Conservation (phyloP, 2,888 invertebrate genomes). For the Subacronicta megacephala region DNA sequence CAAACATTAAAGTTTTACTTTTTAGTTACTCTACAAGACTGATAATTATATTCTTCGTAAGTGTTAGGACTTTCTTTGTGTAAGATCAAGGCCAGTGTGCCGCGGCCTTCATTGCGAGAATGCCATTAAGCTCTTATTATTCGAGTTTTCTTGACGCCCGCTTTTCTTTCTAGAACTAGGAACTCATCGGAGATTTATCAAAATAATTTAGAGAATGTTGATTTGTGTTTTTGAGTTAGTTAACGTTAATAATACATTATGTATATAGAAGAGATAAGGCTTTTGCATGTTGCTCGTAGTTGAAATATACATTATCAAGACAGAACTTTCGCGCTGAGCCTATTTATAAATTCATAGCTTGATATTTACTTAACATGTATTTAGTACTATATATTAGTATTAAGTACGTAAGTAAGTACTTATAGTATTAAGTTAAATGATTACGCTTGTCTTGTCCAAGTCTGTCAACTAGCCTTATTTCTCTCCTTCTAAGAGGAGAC, state of each 20-base stretch:
- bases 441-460: slow-evolving; percentile 5
- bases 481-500: too few species aligned
- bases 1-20: too few species aligned
- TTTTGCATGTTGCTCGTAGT: slow-evolving; percentile 20
- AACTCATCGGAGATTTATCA: slow-evolving; percentile 3
- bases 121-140: slow-evolving; percentile 33
- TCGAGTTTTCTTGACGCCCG: slow-evolving; percentile 36
- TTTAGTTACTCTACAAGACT: not conserved
- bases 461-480: too few species aligned
- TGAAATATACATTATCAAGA: slow-evolving; percentile 17
- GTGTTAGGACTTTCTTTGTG: slow-evolving; percentile 7
- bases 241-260: not conserved
- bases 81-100: slow-evolving; percentile 22
- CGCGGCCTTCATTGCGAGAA: slow-evolving; percentile 31
- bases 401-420: too few species aligned
- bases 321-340: slow-evolving; percentile 21
- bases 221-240: not conserved
- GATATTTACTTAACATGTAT: slow-evolving; percentile 15
- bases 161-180: not conserved
- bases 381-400: too few species aligned
- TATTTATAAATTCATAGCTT: slow-evolving; percentile 30
- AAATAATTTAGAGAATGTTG: slow-evolving; percentile 11
- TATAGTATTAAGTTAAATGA: slow-evolving; percentile 40
- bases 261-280: not conserved
- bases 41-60: slow-evolving; percentile 21